Evolutionary conservation across 1,140 invertebrate species (phyloP).

Genomic region (Microplitis mediator): DNA sequence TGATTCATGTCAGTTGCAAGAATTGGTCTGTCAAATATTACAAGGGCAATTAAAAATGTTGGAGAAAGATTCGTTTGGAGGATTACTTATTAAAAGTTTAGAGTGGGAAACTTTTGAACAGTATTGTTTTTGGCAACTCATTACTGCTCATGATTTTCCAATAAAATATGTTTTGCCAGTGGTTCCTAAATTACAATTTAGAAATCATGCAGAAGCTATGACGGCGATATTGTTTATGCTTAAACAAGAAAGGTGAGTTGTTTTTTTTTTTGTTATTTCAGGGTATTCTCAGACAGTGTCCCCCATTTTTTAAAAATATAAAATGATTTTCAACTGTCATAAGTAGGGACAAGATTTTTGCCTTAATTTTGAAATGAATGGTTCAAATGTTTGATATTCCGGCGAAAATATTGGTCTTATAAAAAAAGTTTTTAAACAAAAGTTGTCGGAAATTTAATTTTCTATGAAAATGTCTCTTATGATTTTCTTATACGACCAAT

Average conservation of each 20-base stretch:
- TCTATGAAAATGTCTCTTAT: no score
- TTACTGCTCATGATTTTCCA: slow-evolving; percentile 90
- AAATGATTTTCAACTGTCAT: no score
- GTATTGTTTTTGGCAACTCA: slow-evolving; percentile 93
- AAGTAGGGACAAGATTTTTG: no score
- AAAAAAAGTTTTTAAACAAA: no score
- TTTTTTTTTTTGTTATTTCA: background rate
- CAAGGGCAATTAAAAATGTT: slow-evolving; percentile 86
- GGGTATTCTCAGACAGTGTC: no score
- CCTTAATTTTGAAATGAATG: no score
- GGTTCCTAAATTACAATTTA: slow-evolving; percentile 86
- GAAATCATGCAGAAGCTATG: slow-evolving; percentile 88
- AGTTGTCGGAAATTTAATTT: no score
- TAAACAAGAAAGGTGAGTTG: slow-evolving; percentile 83
- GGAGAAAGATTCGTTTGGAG: slow-evolving; percentile 74
- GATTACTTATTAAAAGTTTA: slow-evolving; percentile 80
- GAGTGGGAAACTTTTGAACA: slow-evolving; percentile 97
- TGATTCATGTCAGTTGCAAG: slow-evolving; percentile 87
- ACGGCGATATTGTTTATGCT: slow-evolving; percentile 89
- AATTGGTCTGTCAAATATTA: slow-evolving; percentile 86
- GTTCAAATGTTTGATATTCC: no score
- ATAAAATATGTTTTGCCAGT: slow-evolving; percentile 88
- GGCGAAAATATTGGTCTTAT: no score
- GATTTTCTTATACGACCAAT: no score
- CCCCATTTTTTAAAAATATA: no score